Evolutionary conservation across 92 coral and sea anemone species (phyloP), one percentile per base, ranked within the genome.

Genomic region (Zoanthus solanderi): DNA sequence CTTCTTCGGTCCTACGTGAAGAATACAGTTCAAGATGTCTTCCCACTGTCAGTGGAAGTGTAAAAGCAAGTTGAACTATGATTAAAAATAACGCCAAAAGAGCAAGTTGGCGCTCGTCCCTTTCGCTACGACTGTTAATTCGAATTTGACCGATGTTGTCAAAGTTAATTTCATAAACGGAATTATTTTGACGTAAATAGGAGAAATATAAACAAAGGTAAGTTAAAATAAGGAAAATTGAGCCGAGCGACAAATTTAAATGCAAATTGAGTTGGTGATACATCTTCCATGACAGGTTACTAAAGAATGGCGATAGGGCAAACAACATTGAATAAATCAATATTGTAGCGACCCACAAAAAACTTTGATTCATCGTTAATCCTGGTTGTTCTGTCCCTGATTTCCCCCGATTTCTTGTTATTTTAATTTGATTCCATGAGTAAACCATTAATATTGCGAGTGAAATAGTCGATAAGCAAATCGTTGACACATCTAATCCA

Each of bases 191-290:
- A 48, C 75, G 85, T 30, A 81, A 12, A 66, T 81, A 29, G 7
- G 58, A 14, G 37, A 81, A 23, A 66, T 81, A 81, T 10, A 81
- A 30, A 61, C 85, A 46, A 0, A 42, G 5, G 23, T 81, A 81
- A 23, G 47, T 60, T 50, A 63, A 6, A 10, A 65, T 44, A 18
- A 81, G 61, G 44, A 66, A 47, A 15, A 66, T 5, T 10, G 85
- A 81, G 10, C 76, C 85, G 29, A 81, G 29, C 46, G 85, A 65
- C 54, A 81, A 46, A 23, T 81, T 81, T 17, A 81, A 66, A 65
- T 81, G 85, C 42, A 81, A 68, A 47, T 81, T 9, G 1, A 81
- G 76, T 48, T 81, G 45, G 29, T 53, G 60, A 67, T 81, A 67
- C 52, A n/a, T 17, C 28, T 7, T 75, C 85, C 85, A 81, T 81